Conservation (phyloP, 2,888 invertebrate genomes). For the Hartigia nigra region DNA sequence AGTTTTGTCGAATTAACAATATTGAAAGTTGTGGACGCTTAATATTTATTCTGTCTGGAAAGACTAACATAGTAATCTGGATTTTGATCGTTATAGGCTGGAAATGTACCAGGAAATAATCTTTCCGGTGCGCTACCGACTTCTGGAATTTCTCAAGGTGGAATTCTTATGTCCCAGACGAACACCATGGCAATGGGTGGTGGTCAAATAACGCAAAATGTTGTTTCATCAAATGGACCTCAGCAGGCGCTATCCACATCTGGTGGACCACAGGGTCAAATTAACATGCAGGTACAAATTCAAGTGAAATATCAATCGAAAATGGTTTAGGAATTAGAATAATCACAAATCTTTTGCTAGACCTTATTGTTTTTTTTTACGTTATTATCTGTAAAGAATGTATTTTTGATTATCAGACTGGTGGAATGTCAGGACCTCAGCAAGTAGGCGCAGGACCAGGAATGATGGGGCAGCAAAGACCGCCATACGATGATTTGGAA, state of each 20-base stretch:
- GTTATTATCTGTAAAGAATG: neutral
- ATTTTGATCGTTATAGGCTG: constrained; percentile 29
- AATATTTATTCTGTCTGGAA: neutral
- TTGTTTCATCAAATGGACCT: constrained; percentile 64
- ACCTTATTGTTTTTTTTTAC: neutral
- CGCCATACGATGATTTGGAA: constrained; percentile 72
- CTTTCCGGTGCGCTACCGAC: constrained; percentile 56
- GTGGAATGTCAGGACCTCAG: constrained; percentile 56
- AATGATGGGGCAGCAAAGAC: constrained; percentile 61
- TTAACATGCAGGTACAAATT: constrained; percentile 53
- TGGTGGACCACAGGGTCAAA: constrained; percentile 55
- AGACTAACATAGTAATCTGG: neutral
- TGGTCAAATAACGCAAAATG: constrained; percentile 71
- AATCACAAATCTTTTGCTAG: neutral
- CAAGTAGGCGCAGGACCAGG: constrained; percentile 47
- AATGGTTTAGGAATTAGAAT: neutral
- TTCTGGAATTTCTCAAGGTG: constrained; percentile 61
- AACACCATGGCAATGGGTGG: constrained; percentile 71
- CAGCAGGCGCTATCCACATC: constrained; percentile 53
- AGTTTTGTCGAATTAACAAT: neutral
- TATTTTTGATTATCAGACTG: constrained; percentile 31
- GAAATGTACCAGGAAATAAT: constrained; percentile 45
- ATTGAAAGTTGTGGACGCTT: neutral
- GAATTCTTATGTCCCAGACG: constrained; percentile 68
- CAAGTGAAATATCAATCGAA: neutral